These are phyloP conservation scores for Philopedon plagiatum DNA, from an alignment of 2,888 invertebrate species.

Conservation along the genomic window DNA sequence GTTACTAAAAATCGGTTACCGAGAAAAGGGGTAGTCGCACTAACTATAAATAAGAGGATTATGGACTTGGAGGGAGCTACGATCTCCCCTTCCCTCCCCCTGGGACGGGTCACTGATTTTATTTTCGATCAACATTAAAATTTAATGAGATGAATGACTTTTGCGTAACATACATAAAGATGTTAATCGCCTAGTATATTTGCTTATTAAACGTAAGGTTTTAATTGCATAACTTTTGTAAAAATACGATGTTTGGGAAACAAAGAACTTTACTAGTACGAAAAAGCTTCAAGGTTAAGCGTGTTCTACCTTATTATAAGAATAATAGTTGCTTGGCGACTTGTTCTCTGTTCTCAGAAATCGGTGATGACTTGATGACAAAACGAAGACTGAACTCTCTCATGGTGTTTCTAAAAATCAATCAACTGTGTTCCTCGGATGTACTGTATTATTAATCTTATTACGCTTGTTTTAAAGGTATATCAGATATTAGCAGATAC, in stretches of 20 bases:
- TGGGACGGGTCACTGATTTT: neutral
- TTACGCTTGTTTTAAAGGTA: slow-evolving; percentile 1
- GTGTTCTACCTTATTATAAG: neutral
- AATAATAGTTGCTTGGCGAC: neutral
- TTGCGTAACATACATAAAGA: slow-evolving; percentile 12
- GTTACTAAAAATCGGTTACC: too few relatives aligned
- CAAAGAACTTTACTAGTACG: neutral
- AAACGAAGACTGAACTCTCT: neutral
- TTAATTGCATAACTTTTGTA: neutral
- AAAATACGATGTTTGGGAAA: neutral
- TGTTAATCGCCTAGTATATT: slow-evolving; percentile 7
- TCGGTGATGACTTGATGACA: neutral
- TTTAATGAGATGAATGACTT: slow-evolving; percentile 30
- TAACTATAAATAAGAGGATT: too few relatives aligned
- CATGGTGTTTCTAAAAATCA: neutral
- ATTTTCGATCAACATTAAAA: slow-evolving; percentile 20
- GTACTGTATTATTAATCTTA: slow-evolving; percentile 8
- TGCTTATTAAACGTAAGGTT: slow-evolving; percentile 6
- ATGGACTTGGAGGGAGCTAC: too few relatives aligned
- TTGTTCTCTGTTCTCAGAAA: slow-evolving; percentile 9
- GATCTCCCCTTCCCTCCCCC: too few relatives aligned
- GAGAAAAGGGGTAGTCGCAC: too few relatives aligned
- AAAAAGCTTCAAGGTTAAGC: slow-evolving; percentile 7
- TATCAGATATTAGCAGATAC: too few relatives aligned
- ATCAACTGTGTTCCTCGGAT: neutral